Percentiles rank a stretch among this genome's conserved stretches.
These are phyloP conservation scores for Trissolcus japonicus DNA, from an alignment of 2,888 invertebrate species.

Conservation along the genomic window DNA sequence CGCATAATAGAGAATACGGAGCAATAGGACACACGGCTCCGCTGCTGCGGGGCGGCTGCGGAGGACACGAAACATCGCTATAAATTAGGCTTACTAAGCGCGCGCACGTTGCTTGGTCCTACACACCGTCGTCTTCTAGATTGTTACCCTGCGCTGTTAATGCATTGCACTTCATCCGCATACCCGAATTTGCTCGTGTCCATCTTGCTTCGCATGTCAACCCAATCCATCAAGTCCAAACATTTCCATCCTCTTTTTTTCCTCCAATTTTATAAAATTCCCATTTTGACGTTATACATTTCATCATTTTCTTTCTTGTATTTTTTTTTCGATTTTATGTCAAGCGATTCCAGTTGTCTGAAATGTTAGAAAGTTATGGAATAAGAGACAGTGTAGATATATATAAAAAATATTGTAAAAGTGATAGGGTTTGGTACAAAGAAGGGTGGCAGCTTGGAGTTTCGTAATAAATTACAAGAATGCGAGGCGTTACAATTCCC, in stretches of 20 bases:
- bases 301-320: no score
- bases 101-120: slow-evolving; percentile 56
- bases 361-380: neutral
- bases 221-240: no score
- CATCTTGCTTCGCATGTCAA: neutral
- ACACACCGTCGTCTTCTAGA: slow-evolving; percentile 41
- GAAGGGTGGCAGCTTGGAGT: slow-evolving; percentile 49
- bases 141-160: slow-evolving; percentile 35
- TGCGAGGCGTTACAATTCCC: slow-evolving; percentile 69
- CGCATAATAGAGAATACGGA: slow-evolving; percentile 74
- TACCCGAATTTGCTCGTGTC: slow-evolving; percentile 15
- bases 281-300: no score
- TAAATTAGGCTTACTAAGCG: slow-evolving; percentile 69
- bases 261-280: neutral
- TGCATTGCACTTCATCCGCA: slow-evolving; percentile 20
- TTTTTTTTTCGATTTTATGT: no score
- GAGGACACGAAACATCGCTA: slow-evolving; percentile 75
- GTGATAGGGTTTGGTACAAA: slow-evolving; percentile 24
- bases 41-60: slow-evolving; percentile 69
- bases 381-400: slow-evolving; percentile 22
- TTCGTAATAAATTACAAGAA: slow-evolving; percentile 66
- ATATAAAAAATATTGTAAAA: slow-evolving; percentile 44
- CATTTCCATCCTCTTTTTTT: no score
- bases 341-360: no score
- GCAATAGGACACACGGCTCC: slow-evolving; percentile 72